Conservation (phyloP, 2,888 invertebrate species). For the Physocephala rufipes region DNA sequence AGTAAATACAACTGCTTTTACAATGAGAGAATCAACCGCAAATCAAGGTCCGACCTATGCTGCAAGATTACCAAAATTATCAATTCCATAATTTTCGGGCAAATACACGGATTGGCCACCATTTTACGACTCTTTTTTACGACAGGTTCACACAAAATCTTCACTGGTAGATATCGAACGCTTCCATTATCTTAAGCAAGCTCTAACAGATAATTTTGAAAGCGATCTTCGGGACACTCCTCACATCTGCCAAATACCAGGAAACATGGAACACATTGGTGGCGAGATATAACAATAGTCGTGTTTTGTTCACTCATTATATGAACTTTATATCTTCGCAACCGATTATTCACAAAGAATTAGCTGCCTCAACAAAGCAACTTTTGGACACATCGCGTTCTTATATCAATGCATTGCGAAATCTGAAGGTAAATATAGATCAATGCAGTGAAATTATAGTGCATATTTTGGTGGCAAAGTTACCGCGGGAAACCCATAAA, state of each 20-base stretch:
- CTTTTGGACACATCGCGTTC: conserved; percentile 17
- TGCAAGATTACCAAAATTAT: neutral
- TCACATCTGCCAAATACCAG: conserved; percentile 24
- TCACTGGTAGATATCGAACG: conserved; percentile 28
- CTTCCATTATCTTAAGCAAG: conserved; percentile 29
- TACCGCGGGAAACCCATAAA: conserved; percentile 27
- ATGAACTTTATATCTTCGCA: conserved; percentile 26
- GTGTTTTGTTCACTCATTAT: conserved; percentile 25
- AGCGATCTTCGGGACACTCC: conserved; percentile 26
- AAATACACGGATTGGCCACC: conserved; percentile 28
- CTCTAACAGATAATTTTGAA: conserved; percentile 12
- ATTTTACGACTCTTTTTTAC: conserved; percentile 28
- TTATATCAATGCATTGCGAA: conserved; percentile 26
- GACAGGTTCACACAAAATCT: conserved; percentile 17
- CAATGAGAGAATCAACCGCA: neutral
- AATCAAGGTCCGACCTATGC: neutral
- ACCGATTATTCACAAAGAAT: conserved; percentile 20
- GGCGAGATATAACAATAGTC: conserved; percentile 28
- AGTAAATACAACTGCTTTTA: neutral
- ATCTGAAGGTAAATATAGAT: conserved; percentile 22
- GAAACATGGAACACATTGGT: conserved; percentile 23
- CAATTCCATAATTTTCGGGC: conserved; percentile 29
- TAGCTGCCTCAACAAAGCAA: conserved; percentile 4
- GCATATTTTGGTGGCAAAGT: conserved; percentile 26
- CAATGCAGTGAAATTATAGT: conserved; percentile 29